Evolutionary conservation across 2,797 vertebrate species (phyloP), one percentile per base, ranked within the genome.

Genomic region (Gallinago stenura): DNA sequence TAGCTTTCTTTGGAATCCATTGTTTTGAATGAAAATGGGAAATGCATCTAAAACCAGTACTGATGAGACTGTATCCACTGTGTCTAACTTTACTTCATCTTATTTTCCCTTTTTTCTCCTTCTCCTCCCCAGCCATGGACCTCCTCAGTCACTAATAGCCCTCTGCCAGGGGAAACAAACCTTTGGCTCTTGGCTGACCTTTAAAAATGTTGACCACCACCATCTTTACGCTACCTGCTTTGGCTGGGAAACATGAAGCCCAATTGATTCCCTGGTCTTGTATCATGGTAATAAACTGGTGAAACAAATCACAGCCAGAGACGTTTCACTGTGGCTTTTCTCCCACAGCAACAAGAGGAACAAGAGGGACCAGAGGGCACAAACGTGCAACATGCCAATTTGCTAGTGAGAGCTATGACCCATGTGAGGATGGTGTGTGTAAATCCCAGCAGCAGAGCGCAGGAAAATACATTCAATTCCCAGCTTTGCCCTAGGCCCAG

Each of bases 1-100:
- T 37, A 94, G 77, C 71, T 94, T 96, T 94, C 90, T 92, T 94
- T 93, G 77, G 80, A 96, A 91, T 53, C 39, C 61, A 51, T 79
- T 73, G 68, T 93, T 82, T 86, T 82, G 86, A 83, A 89, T 83
- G 77, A 90, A 87, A 89, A 89, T 61, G 53, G 80, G 78, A 86
- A 71, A 84, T 7, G 1, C 51, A 77, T 68, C 57, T 77, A 75
- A 95, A 91, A 71, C 71, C 45, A 35, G 70, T 25, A 50, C 48
- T 8, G 19, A 48, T 76, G 62, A 68, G 39, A 79, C 54, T 41
- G 28, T 30, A 69, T 66, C 60, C 56, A n/a, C 37, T 20, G 5
- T 48, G 57, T 30, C 21, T 51, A 54, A 43, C 8, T 37, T 31
- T 77, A 35, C 48, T 85, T 91, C 82, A 33, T 45, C 53, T 58